Conservation (phyloP, 2,888 invertebrate genomes). For the Apamea epomidion region DNA sequence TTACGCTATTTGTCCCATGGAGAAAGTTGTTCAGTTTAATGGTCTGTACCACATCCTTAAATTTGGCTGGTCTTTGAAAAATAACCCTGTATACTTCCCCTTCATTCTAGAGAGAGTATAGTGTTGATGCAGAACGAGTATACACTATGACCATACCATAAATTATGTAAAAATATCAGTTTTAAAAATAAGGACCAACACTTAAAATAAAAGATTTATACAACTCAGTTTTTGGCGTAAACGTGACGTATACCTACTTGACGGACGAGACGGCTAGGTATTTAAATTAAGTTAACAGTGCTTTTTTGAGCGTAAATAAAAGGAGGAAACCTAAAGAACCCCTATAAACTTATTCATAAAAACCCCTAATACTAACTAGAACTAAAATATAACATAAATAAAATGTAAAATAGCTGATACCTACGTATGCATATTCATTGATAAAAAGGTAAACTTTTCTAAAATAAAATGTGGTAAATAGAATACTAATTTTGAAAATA, state of each 20-base stretch:
- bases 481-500: constrained; percentile 22
- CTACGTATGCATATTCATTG: not conserved
- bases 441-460: constrained; percentile 2
- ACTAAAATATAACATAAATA: constrained; percentile 18
- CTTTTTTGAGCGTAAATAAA: constrained; percentile 1
- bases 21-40: too few relatives aligned
- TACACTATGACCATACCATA: not conserved
- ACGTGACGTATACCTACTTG: not conserved
- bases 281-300: constrained; percentile 4
- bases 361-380: constrained; percentile 6
- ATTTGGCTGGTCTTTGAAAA: too few relatives aligned
- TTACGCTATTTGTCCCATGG: too few relatives aligned
- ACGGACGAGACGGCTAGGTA: not conserved
- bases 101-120: not conserved
- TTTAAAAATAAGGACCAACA: constrained; percentile 4
- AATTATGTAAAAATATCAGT: not conserved
- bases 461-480: constrained; percentile 7
- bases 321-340: not conserved
- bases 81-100: not conserved
- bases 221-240: constrained; percentile 8
- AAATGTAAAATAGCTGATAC: constrained; percentile 16
- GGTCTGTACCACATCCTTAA: too few relatives aligned
- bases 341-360: constrained; percentile 8
- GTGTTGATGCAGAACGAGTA: not conserved
- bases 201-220: not conserved